Evolutionary conservation across 2,888 invertebrate species (phyloP), one percentile per base, ranked within the genome.

Genomic region (Rhaphigaster nebulosa): DNA sequence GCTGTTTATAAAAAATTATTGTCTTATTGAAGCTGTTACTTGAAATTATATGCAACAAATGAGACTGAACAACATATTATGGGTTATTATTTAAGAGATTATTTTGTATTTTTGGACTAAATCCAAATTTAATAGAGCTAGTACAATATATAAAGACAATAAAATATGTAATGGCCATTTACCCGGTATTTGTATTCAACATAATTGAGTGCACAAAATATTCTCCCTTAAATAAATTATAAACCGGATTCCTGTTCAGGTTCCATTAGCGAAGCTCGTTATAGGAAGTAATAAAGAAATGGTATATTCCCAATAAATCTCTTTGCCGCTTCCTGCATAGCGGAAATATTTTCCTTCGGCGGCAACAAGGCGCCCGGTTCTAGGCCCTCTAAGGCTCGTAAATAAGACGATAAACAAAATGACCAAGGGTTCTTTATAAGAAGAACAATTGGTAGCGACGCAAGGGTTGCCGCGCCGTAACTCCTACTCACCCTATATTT

Each of bases 331-430:
- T 34, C 70, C 65, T 29, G 65, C n/a, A 60, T n/a, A 60, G 60
- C 29, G 18, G 29, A 34, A 23, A 76, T 76, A 76, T 76, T 29
- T 65, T 29, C 70, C 70, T 0, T 3, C 70, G 5, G 18, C 3
- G 34, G 23, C 15, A 70, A 70, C 70, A 34, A 70, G n/a, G 34
- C 3, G 23, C 8, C 29, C n/a, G 10, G 34, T 29, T 4, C 26
- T 4, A 8, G 8, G n/a, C n/a, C n/a, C n/a, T n/a, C n/a, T n/a
- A n/a, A n/a, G n/a, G 34, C 29, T 34, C 34, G 70, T 76, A 76
- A 76, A 76, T 38, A 65, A 60, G n/a, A n/a, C n/a, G 10, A n/a
- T 60, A 76, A 76, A 76, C 20, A 38, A 76, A 76, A 76, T 76
- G 70, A 76, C 70, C 70, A 20, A 5, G 34, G 20, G 38, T 23